Base-by-base conservation (phyloP, 1,140 invertebrate genomes). In the Thaumatotibia leucotreta region DNA sequence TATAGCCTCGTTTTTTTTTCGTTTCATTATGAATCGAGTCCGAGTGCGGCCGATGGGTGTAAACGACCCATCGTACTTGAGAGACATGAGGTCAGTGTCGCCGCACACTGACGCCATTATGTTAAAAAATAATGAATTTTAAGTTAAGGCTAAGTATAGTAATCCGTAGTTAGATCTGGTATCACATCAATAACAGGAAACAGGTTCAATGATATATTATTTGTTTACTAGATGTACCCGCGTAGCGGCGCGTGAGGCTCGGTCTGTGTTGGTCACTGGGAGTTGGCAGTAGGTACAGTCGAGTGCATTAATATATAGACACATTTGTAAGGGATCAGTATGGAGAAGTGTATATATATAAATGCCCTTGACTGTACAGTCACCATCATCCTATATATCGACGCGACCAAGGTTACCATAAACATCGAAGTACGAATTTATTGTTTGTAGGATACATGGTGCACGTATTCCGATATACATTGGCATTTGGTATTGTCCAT, bases 1-100 rank as follows among this genome's bases (percentile, higher is more conserved):
- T 45, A 35, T 35, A 45, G n/a, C 39, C 3, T 20, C 39, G 39
- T 58, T 31, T 27, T 58, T 39, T 39, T 58, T 54, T 54, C 50
- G 52, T 58, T 58, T 58, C 52, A 58, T 58, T 58, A 58, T 58
- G 52, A 58, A 58, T 58, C 52, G 24, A 58, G 52, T 58, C 52
- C 52, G 52, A 58, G 61, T 63, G 61, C 31, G 61, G 64, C 58
- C 69, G 70, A 70, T 39, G 64, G 68, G 65, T 73, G 84, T 72
- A 83, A 86, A 86, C 67, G 84, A 89, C 82, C 86, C 66, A 66
- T 73, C 65, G 86, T 76, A 82, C 86, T 88, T 88, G 86, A 88
- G 68, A 70, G 72, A 65, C 17, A 31, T 54, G 80, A 82, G 84
- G 86, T 86, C 86, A 86, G 76, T 84, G 78, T 74, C 82, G 82